Evolutionary conservation across 1,140 invertebrate genomes (phyloP), one percentile per base, ranked within the genome.

Genomic region (Macrocentrus cingulum): DNA sequence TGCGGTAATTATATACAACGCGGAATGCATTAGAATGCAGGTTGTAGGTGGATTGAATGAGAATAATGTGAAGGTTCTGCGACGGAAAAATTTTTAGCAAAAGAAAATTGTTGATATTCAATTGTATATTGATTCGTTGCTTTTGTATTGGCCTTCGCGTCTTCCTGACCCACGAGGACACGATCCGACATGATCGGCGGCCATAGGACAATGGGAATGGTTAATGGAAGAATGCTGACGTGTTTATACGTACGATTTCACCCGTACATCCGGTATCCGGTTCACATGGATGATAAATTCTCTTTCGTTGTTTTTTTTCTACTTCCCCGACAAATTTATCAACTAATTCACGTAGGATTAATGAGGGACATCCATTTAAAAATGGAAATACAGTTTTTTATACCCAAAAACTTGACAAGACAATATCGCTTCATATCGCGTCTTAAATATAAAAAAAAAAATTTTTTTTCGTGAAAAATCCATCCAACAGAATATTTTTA

Each of bases 261-360:
- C 58, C 25, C 42, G 58, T 62, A 53, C 53, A 65, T 72, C 69
- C 70, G 65, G 65, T 58, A 67, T 70, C 68, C 68, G 65, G 65
- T 55, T n/a, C 52, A 41, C 36, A 44, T 18, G 23, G 29, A 68
- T 63, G 65, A 54, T 66, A 16, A 48, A 48, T 48, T 25, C 20
- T n/a, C 25, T 32, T 49, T 49, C 15, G 15, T 49, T 32, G n/a
- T n/a, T n/a, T n/a, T n/a, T n/a, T n/a, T n/a, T n/a, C n/a, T n/a
- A n/a, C n/a, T n/a, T n/a, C n/a, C n/a, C n/a, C n/a, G n/a, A n/a
- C n/a, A 23, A n/a, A 2, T 25, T 13, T 6, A 2, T 18, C 18
- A 15, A 39, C 11, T 15, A 11, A 39, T n/a, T 29, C 25, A 29
- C 25, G n/a, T n/a, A n/a, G n/a, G n/a, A n/a, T n/a, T n/a, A n/a